Evolutionary conservation across 1,140 invertebrate species (phyloP), one percentile per base, ranked within the genome.

Genomic region (Diabrotica undecimpunctata): DNA sequence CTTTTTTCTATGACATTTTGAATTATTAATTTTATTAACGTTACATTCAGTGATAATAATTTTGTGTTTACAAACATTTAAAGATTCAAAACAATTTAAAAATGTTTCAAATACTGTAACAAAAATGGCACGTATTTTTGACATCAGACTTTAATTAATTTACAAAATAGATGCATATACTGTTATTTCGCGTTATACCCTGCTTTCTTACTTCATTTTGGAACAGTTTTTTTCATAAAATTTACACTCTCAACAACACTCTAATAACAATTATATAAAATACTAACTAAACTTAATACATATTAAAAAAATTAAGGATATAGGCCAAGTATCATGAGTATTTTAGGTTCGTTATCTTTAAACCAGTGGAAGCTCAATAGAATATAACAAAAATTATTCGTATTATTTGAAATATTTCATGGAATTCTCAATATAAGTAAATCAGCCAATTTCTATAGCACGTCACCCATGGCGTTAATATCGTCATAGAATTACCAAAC

Each of bases 231-330:
- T 60, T 39, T 50, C 58, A 60, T 60, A 60, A 60, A 60, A 60
- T 50, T 14, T 41, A 60, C 58, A 46, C 46, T 60, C 58, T 60
- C 58, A 60, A 60, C 58, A 60, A 60, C 25, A 50, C 41, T 7
- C 56, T 56, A 58, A 35, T 60, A 60, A 60, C 58, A 60, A 39
- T 60, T 13, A 60, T 60, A 60, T 60, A 60, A 60, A 60, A 60
- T 60, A 60, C 38, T 60, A 50, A 46, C 41, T 46, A 46, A 60
- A 60, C 38, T 60, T 60, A 60, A 50, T 60, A 60, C 13, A 39
- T 46, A 60, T 58, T 14, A 60, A 60, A 50, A 50, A 46, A 50
- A 60, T 35, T 51, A 60, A 60, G 58, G 39, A 50, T 39, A 11
- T 60, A 60, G 38, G 46, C 58, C 58, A 50, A 60, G 8, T 60